Evolutionary conservation across 2,888 invertebrate species (phyloP).

Genomic region (Argyresthia goedartella): DNA sequence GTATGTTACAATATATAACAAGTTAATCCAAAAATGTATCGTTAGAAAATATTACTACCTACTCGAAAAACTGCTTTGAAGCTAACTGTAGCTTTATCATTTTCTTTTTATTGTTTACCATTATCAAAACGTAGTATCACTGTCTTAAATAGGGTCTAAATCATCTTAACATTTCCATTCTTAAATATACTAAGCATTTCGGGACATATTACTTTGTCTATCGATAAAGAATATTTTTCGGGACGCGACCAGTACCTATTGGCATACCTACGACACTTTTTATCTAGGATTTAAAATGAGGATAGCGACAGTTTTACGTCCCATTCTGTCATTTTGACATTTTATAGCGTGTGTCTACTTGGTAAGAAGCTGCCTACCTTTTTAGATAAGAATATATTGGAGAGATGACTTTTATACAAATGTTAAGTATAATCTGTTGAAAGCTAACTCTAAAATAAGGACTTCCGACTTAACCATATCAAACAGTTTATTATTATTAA

Average conservation of each 20-base stretch:
- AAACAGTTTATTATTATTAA: constrained; percentile 29
- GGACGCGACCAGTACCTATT: background rate
- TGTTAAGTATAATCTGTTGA: constrained; percentile 66
- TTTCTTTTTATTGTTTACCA: background rate
- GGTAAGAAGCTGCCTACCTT: constrained; percentile 57
- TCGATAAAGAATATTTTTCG: background rate
- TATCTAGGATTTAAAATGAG: constrained; percentile 5
- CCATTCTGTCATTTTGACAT: constrained; percentile 31
- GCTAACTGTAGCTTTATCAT: background rate
- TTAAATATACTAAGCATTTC: background rate
- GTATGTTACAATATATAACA: constrained; percentile 45
- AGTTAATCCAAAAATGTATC: constrained; percentile 57
- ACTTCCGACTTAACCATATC: constrained; percentile 63
- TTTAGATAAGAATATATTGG: constrained; percentile 68
- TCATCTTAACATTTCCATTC: constrained; percentile 45
- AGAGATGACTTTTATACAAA: constrained; percentile 70
- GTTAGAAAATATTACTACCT: constrained; percentile 37
- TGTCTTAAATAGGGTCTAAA: constrained; percentile 38
- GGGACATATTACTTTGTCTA: background rate
- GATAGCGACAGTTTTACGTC: constrained; percentile 35
- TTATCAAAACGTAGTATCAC: constrained; percentile 15
- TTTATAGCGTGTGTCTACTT: constrained; percentile 49
- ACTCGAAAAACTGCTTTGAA: background rate
- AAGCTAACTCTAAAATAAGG: constrained; percentile 58
- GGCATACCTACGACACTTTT: constrained; percentile 4